Percentiles rank a stretch among this genome's conserved stretches.
phyloP scores from a whole-genome alignment of 2,113 vertebrate species.

The Sterrhoptilus dennistouni region DNA sequence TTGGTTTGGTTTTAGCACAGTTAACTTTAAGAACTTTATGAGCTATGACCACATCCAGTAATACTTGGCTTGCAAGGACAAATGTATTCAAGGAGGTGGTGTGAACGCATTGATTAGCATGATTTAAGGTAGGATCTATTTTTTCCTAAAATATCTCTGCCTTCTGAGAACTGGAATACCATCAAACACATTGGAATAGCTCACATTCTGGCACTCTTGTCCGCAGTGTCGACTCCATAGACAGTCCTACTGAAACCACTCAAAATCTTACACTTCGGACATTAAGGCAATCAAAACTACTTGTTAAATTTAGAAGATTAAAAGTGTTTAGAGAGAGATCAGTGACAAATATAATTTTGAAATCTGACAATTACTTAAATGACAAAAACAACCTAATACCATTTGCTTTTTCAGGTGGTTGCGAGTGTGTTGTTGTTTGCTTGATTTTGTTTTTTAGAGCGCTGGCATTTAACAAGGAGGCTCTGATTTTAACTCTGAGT shows the following conservation, averaged over 20 bases:
- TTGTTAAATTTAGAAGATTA: not conserved
- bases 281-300: not conserved
- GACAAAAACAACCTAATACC: not conserved
- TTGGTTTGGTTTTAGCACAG: not conserved
- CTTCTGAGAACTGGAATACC: not conserved
- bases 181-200: not conserved
- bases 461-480: not conserved
- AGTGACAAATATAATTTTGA: not conserved
- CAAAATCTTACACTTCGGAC: not conserved
- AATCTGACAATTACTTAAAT: not conserved
- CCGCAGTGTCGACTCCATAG: not conserved
- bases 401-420: not conserved
- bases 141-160: not conserved
- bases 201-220: not conserved
- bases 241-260: not conserved
- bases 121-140: not conserved
- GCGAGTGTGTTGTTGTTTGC: not conserved
- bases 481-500: not conserved
- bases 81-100: not conserved
- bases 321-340: not conserved
- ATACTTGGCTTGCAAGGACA: not conserved
- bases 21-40: fast-evolving
- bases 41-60: not conserved
- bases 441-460: not conserved
- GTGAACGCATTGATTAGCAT: not conserved